phyloP scores from a whole-genome alignment of 2,113 vertebrate genomes.

The Penelope pileata region DNA sequence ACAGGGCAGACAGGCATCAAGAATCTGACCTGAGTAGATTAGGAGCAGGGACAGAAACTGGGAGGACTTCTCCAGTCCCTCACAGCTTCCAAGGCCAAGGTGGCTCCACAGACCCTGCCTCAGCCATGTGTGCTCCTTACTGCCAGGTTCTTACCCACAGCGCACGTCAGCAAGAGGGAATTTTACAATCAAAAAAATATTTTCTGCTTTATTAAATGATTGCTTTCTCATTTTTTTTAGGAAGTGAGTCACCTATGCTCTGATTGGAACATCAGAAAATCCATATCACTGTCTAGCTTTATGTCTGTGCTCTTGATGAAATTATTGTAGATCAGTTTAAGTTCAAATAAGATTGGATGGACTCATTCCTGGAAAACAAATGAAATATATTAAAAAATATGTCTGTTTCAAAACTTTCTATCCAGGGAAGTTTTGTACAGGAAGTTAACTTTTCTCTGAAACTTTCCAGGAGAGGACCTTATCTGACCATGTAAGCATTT shows the following conservation, averaged over 20 bases:
- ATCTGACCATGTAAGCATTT: neutral
- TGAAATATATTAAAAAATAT: neutral
- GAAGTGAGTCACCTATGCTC: neutral
- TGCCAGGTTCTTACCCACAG: neutral
- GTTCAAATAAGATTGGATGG: neutral
- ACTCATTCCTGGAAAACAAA: neutral
- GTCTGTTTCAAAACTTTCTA: neutral
- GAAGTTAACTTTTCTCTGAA: neutral
- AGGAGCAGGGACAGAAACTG: neutral
- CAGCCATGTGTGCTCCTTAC: neutral
- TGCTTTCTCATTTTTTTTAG: neutral
- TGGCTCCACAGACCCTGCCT: neutral
- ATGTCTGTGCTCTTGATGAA: neutral
- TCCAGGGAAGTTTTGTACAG: neutral
- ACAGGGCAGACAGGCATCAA: neutral
- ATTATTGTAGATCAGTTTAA: neutral
- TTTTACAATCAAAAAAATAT: neutral
- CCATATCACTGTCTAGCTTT: neutral
- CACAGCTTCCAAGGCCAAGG: neutral
- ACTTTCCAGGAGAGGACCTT: neutral
- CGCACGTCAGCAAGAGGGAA: neutral
- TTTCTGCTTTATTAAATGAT: neutral
- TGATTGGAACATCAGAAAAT: constrained; percentile 24
- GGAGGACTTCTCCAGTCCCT: neutral
- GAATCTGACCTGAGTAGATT: neutral